A percentile compares a stretch with the other conserved stretches of the same genome.
Conservation (phyloP, 2,797 vertebrate genomes). For the Percopsis omiscomaycus region DNA sequence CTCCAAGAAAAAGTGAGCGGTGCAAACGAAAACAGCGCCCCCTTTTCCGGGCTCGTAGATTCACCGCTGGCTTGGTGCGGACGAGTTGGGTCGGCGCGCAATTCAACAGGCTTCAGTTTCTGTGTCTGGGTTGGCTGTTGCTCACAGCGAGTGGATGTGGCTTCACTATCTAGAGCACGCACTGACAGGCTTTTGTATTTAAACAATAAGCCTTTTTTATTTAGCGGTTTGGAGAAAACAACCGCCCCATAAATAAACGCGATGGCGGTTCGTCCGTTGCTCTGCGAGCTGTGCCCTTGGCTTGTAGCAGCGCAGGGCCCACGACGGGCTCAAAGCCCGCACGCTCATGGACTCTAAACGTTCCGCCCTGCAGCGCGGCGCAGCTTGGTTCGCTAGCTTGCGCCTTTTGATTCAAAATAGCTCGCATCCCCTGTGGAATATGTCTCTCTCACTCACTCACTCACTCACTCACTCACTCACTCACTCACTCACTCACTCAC, state of each 20-base stretch:
- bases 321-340: conserved; percentile 30
- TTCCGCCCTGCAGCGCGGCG: conserved; percentile 25
- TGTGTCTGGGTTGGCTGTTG: too few species aligned
- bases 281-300: too few species aligned
- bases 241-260: too few species aligned
- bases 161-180: too few species aligned
- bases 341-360: conserved; percentile 48
- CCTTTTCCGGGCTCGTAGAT: too few species aligned
- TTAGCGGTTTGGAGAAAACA: too few species aligned
- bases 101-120: too few species aligned
- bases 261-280: too few species aligned
- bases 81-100: too few species aligned
- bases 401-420: conserved; percentile 23
- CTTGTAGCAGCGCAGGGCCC: conserved; percentile 11
- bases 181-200: too few species aligned
- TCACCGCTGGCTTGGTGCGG: background rate
- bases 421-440: conserved; percentile 37
- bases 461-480: background rate
- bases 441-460: conserved; percentile 21
- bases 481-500: conserved; percentile 12
- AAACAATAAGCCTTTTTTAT: too few species aligned
- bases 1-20: conserved; percentile 88
- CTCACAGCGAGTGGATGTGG: too few species aligned
- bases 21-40: conserved; percentile 4
- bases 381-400: conserved; percentile 20